Evolutionary conservation across 2,888 invertebrate genomes (phyloP).

Genomic region (Micoletzkya japonica): DNA sequence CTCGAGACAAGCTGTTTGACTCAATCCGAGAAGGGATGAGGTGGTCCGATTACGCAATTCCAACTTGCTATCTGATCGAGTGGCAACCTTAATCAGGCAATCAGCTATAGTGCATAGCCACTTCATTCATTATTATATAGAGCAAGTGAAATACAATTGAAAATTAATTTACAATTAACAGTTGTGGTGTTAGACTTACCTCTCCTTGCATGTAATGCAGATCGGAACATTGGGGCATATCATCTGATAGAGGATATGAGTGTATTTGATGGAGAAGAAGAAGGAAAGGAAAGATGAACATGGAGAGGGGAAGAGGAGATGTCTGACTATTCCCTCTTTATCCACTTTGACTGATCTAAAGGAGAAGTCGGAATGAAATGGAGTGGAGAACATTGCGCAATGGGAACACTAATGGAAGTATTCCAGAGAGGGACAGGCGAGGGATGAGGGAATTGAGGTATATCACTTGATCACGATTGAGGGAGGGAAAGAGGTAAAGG

Average conservation of each 20-base stretch:
- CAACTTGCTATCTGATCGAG: not conserved
- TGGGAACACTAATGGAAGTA: not conserved
- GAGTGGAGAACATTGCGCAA: not conserved
- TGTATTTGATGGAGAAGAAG: no score
- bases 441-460: not conserved
- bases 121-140: not conserved
- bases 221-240: slow-evolving; percentile 9
- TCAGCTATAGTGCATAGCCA: not conserved
- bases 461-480: slow-evolving; percentile 2
- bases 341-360: no score
- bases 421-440: not conserved
- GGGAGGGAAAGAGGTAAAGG: not conserved
- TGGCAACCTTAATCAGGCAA: not conserved
- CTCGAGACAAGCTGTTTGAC: slow-evolving; percentile 24
- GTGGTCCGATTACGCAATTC: slow-evolving; percentile 7
- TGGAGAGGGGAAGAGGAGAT: slow-evolving; percentile 8
- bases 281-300: not conserved
- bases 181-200: not conserved
- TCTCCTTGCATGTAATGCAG: slow-evolving; percentile 12
- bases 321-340: no score
- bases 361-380: not conserved
- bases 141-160: not conserved
- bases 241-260: not conserved
- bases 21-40: slow-evolving; percentile 15
- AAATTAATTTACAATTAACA: no score